Evolutionary conservation across 2,888 invertebrate genomes (phyloP).

Genomic region (Eledona agricola): DNA sequence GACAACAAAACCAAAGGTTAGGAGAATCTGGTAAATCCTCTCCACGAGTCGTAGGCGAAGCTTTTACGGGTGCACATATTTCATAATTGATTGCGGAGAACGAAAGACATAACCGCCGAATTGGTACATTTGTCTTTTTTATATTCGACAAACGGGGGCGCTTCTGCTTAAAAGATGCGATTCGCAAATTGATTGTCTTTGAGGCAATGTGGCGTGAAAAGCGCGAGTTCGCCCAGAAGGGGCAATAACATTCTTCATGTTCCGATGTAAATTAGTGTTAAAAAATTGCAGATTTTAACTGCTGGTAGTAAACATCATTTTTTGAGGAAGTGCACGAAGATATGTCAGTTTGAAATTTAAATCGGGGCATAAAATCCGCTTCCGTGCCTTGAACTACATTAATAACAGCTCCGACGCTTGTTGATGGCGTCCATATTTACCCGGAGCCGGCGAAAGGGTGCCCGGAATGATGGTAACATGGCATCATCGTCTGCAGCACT

Average conservation of each 20-base stretch:
- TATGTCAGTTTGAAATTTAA: constrained; percentile 14
- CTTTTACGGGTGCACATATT: constrained; percentile 55
- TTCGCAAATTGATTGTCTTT: constrained; percentile 53
- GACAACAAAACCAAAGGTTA: constrained; percentile 47
- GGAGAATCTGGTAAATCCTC: constrained; percentile 50
- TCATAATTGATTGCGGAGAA: constrained; percentile 55
- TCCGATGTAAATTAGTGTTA: constrained; percentile 12
- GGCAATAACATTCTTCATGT: constrained; percentile 22
- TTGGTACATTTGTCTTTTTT: constrained; percentile 54
- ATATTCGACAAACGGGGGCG: constrained; percentile 47
- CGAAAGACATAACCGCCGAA: constrained; percentile 49
- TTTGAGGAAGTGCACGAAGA: no score
- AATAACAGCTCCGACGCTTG: constrained; percentile 17
- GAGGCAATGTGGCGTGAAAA: constrained; percentile 48
- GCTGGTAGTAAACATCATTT: no score
- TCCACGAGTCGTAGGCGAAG: constrained; percentile 40
- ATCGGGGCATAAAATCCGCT: background rate
- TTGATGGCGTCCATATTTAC: constrained; percentile 28
- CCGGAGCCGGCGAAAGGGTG: constrained; percentile 20
- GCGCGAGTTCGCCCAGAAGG: constrained; percentile 21
- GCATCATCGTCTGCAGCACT: constrained; percentile 37
- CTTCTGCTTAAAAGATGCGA: constrained; percentile 50
- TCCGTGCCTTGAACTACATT: constrained; percentile 13
- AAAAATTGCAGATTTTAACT: no score
- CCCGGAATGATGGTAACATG: constrained; percentile 25